Evolutionary conservation across 2,797 vertebrate genomes (phyloP), one percentile per base, ranked within the genome.

Genomic region (Zenarchopterus dispar): DNA sequence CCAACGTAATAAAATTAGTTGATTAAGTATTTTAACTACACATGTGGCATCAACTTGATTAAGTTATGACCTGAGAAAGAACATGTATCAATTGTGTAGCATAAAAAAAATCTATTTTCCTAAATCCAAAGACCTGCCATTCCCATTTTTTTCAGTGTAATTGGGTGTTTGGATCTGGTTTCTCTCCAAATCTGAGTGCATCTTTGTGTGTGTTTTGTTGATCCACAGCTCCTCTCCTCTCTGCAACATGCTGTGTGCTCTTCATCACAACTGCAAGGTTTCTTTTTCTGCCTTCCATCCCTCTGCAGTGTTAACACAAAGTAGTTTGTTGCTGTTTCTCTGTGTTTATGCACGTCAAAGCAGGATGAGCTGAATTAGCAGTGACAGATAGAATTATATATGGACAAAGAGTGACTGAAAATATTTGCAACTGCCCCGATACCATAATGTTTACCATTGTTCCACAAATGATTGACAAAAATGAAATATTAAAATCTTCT

Each of bases 261-360:
- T 48, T 23, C 28, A 50, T 6, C 62, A 13, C 60, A 46, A 64
- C 55, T 59, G 50, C 64, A 54, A 42, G 39, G 60, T 47, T 52
- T 19, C 16, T 59, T 51, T 67, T 46, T 41, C 66, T 43, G 36
- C 56, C 23, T 47, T 44, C 24, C 15, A 56, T 36, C 5, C 58
- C 11, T 50, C 33, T 48, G 26, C 55, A 21, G 44, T 17, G 31
- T 67, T 17, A n/a, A 49, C 44, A 56, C 43, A 50, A 52, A 65
- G 56, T n/a, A 23, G 33, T 57, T 24, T 16, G 41, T 46, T 31
- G 21, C 55, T 44, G 19, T 59, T 63, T 63, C 47, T 50, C 58
- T 33, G 13, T 19, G 51, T 63, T 50, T 66, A 31, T 22, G 46
- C 36, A 66, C 65, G n/a, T 8, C 43, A 47, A 19, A 54, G 36